Evolutionary conservation across 1,140 invertebrate species (phyloP).

Genomic region (Nephotettix cincticeps): DNA sequence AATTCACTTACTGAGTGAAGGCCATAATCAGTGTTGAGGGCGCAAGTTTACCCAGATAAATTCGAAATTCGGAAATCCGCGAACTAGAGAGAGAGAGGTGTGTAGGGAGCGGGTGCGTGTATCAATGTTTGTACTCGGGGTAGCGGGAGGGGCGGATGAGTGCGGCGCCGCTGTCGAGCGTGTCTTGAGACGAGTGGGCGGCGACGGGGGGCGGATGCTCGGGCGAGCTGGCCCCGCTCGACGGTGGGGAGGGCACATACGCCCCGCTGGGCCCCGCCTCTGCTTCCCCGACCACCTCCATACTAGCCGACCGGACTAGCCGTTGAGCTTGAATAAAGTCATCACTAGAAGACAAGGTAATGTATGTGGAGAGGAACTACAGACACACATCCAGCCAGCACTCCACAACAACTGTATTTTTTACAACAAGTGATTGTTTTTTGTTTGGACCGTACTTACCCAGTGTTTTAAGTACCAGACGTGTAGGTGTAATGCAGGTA

Average conservation of each 20-base stretch:
- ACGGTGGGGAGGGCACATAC: slow-evolving; percentile 8
- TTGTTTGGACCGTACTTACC: too few relatives aligned
- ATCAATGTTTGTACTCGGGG: slow-evolving; percentile 56
- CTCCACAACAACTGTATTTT: slow-evolving; percentile 25
- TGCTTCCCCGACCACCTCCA: slow-evolving; percentile 71
- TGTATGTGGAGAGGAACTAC: slow-evolving; percentile 38
- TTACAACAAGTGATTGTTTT: too few relatives aligned
- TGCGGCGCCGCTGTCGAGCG: slow-evolving; percentile 49
- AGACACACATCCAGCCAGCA: slow-evolving; percentile 12
- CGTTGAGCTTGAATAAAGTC: slow-evolving; percentile 92
- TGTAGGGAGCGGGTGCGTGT: neutral
- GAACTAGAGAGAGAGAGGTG: neutral
- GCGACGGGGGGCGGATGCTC: slow-evolving; percentile 34
- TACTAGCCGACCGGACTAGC: slow-evolving; percentile 88
- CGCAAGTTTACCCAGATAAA: neutral
- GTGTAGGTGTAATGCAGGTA: too few relatives aligned
- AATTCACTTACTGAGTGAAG: neutral
- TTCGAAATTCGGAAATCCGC: neutral
- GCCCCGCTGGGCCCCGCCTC: slow-evolving; percentile 42
- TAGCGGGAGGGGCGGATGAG: slow-evolving; percentile 51
- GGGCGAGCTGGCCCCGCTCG: slow-evolving; percentile 22
- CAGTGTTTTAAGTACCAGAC: too few relatives aligned
- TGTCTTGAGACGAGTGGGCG: slow-evolving; percentile 22
- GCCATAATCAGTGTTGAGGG: neutral
- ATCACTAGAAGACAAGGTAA: slow-evolving; percentile 85